phyloP scores from a whole-genome alignment of 2,113 vertebrate species.

The Nothocercus julius region DNA sequence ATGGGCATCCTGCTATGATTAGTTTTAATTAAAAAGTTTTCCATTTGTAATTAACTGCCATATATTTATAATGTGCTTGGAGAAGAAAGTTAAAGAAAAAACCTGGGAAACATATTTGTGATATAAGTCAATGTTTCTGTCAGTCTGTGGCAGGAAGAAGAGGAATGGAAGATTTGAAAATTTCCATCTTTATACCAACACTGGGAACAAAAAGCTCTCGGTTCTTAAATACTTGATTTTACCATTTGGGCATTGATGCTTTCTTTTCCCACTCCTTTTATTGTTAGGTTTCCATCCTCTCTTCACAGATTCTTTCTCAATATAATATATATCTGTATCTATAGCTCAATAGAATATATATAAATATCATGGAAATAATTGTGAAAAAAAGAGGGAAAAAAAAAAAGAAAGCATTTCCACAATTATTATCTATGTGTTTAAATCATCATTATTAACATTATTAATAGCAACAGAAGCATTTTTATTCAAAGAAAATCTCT shows the following conservation, averaged over 20 bases:
- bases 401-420: not conserved
- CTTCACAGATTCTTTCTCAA: not conserved
- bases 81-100: not conserved
- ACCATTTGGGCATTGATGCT: not conserved
- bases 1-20: not conserved
- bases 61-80: not conserved
- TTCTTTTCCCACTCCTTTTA: not conserved
- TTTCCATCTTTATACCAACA: not conserved
- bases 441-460: not conserved
- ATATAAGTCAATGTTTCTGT: not conserved
- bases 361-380: not conserved
- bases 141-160: not conserved
- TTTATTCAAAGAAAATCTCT: not conserved
- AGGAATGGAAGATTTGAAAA: not conserved
- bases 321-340: too few relatives aligned
- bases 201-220: not conserved
- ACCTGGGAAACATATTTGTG: not conserved
- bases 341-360: too few relatives aligned
- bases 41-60: not conserved
- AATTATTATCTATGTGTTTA: not conserved
- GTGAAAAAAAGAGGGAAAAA: not conserved
- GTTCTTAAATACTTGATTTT: fast-evolving
- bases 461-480: not conserved
- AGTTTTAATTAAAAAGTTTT: not conserved
- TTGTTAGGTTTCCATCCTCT: not conserved